Percentiles rank a stretch among this genome's conserved stretches.
Evolutionary conservation across 2,113 vertebrate genomes (phyloP).

Genomic region (Rhynchopsitta pachyrhyncha): DNA sequence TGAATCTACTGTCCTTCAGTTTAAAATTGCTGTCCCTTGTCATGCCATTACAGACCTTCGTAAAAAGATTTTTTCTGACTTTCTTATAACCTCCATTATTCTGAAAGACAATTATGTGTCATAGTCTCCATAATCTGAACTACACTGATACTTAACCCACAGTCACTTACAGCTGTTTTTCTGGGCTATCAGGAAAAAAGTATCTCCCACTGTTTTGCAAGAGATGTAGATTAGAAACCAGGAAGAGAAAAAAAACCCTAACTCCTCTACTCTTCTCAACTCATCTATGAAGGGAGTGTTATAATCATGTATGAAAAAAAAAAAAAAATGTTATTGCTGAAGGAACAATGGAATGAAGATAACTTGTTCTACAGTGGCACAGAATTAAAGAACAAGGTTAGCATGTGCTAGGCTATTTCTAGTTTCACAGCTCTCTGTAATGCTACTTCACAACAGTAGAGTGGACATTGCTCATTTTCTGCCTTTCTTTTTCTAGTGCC

Average conservation of each 20-base stretch:
- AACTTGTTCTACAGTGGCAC: background rate
- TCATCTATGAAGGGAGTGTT: background rate
- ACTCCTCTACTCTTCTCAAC: background rate
- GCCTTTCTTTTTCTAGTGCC: background rate
- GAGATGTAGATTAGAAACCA: background rate
- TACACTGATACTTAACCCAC: background rate
- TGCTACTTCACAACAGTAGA: background rate
- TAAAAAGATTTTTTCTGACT: background rate
- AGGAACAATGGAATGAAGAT: background rate
- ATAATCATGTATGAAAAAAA: background rate
- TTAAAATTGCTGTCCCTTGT: background rate
- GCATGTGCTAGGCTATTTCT: background rate
- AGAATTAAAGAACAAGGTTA: background rate
- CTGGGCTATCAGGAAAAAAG: background rate
- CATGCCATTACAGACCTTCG: background rate
- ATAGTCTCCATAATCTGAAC: background rate
- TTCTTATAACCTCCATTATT: background rate
- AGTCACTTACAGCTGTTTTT: background rate
- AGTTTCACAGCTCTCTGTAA: background rate
- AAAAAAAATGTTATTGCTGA: background rate
- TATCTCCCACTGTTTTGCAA: background rate
- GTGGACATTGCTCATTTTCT: background rate
- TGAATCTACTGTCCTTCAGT: background rate
- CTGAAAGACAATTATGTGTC: background rate
- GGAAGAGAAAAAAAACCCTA: background rate